phyloP scores from a whole-genome alignment of 2,797 vertebrate species.

The Xenopus petersii region DNA sequence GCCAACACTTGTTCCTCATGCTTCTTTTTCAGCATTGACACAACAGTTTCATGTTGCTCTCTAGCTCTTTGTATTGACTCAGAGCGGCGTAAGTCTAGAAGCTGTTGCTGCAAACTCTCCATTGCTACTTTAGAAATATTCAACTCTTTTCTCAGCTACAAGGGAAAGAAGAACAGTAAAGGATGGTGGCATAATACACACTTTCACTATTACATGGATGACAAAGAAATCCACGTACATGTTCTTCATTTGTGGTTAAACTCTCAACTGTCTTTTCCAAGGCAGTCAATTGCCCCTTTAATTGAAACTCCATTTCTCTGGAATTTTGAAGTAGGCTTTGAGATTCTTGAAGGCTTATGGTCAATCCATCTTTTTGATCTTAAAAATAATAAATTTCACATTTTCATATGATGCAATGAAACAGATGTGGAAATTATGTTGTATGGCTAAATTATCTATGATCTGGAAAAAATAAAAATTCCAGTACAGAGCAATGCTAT shows the following conservation, averaged over 20 bases:
- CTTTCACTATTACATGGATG: too few relatives aligned
- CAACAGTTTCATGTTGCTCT: slow-evolving; percentile 81
- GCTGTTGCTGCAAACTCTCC: slow-evolving; percentile 89
- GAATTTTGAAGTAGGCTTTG: slow-evolving; percentile 76
- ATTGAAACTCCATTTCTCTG: slow-evolving; percentile 77
- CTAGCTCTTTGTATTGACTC: slow-evolving; percentile 80
- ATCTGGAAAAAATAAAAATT: too few relatives aligned
- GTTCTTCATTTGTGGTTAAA: slow-evolving; percentile 76
- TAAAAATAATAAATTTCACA: slow-evolving; percentile 5
- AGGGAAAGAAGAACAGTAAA: neutral
- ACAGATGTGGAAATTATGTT: too few relatives aligned
- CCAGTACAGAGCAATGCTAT: too few relatives aligned
- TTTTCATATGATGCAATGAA: too few relatives aligned
- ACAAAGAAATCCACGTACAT: slow-evolving; percentile 65
- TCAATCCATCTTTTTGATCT: slow-evolving; percentile 91
- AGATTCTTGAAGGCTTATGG: slow-evolving; percentile 81
- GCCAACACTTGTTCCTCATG: slow-evolving; percentile 73
- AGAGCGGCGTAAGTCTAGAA: slow-evolving; percentile 82
- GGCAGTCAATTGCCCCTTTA: slow-evolving; percentile 78
- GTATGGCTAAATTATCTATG: too few relatives aligned
- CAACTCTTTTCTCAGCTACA: slow-evolving; percentile 79
- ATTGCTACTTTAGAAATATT: slow-evolving; percentile 80
- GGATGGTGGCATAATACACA: too few relatives aligned
- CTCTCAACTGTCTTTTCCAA: slow-evolving; percentile 81
- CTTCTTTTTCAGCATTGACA: slow-evolving; percentile 77